A percentile compares a stretch with the other conserved stretches of the same genome.
Conservation (phyloP, 2,888 invertebrate species). For the Hipparchia semele region DNA sequence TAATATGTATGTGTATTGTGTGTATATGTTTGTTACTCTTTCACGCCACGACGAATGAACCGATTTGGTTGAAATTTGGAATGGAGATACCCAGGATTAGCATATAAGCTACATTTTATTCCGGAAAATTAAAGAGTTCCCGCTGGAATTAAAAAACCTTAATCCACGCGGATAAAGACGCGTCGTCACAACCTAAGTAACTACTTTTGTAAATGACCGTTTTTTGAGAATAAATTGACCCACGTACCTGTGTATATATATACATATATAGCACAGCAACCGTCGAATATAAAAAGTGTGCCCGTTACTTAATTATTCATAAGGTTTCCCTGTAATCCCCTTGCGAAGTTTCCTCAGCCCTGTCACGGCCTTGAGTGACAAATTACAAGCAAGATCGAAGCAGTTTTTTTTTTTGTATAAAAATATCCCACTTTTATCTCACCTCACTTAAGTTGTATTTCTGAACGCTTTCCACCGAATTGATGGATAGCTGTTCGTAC, state of each 20-base stretch:
- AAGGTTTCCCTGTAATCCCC: slow-evolving; percentile 70
- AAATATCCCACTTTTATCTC: slow-evolving; percentile 46
- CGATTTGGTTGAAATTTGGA: no score
- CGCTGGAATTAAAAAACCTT: no score
- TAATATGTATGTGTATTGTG: no score
- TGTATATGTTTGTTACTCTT: no score
- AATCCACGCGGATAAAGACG: no score
- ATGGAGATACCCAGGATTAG: no score
- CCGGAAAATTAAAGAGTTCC: no score
- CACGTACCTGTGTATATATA: slow-evolving; percentile 35
- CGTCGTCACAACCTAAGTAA: background rate
- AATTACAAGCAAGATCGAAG: slow-evolving; percentile 67
- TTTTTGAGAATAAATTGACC: slow-evolving; percentile 60
- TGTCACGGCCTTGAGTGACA: slow-evolving; percentile 75
- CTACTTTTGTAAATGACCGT: slow-evolving; percentile 44
- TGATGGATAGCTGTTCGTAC: slow-evolving; percentile 41
- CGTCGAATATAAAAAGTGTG: slow-evolving; percentile 63
- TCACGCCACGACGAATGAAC: no score
- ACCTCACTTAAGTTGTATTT: slow-evolving; percentile 42
- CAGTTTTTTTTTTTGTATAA: slow-evolving; percentile 53
- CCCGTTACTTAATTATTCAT: slow-evolving; percentile 78
- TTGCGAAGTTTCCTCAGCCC: slow-evolving; percentile 59
- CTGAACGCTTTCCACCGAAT: slow-evolving; percentile 40
- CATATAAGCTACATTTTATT: no score
- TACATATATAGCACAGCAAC: slow-evolving; percentile 42